A percentile compares a stretch with the other conserved stretches of the same genome.
phyloP scores from a whole-genome alignment of 2,888 invertebrate species.

The Amblyteles armatorius region DNA sequence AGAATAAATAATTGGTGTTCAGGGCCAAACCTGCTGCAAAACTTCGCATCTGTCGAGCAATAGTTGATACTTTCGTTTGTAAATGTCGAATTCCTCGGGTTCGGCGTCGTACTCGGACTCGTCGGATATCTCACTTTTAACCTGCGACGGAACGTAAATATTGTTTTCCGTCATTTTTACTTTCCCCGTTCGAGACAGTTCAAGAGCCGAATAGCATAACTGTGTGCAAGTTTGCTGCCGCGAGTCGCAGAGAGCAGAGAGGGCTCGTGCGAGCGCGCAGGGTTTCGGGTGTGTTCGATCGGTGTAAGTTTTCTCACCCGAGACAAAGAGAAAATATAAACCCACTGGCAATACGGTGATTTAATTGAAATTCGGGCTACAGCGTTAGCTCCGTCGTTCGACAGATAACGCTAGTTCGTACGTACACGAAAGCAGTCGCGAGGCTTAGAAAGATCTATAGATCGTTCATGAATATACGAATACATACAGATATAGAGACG shows the following conservation, averaged over 20 bases:
- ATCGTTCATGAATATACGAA: constrained; percentile 29
- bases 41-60: constrained; percentile 91
- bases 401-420: constrained; percentile 13
- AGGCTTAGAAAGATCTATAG: constrained; percentile 25
- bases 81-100: constrained; percentile 88
- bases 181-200: background rate
- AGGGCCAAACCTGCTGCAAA: constrained; percentile 86
- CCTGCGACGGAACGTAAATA: constrained; percentile 57
- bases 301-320: background rate
- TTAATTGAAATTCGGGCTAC: background rate
- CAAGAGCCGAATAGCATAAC: background rate
- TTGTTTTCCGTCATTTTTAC: constrained; percentile 62
- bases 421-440: background rate
- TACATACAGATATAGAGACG: constrained; percentile 3
- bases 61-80: constrained; percentile 91
- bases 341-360: background rate
- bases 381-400: background rate
- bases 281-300: constrained; percentile 1
- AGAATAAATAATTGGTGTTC: constrained; percentile 25
- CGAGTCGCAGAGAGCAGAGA: background rate
- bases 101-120: constrained; percentile 87
- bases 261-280: background rate
- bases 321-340: background rate
- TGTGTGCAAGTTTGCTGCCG: background rate
- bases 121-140: constrained; percentile 85